These are phyloP conservation scores for Agelastica alni DNA, from an alignment of 2,888 invertebrate species.

Conservation along the genomic window DNA sequence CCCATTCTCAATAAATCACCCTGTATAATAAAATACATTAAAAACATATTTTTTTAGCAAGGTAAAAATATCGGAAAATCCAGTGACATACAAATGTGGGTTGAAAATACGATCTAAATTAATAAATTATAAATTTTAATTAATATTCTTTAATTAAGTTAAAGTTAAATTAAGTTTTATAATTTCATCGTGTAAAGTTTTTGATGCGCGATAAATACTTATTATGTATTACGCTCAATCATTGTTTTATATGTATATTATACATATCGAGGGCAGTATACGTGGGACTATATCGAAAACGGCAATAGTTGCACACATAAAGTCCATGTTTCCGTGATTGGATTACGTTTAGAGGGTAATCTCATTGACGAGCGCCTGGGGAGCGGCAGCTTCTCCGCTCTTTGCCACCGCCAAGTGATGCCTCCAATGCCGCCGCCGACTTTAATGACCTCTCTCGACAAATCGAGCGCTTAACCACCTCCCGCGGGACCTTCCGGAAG, in stretches of 20 bases:
- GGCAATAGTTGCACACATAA: constrained; percentile 27
- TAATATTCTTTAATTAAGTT: too few species aligned
- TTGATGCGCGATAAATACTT: too few species aligned
- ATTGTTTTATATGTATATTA: not conserved
- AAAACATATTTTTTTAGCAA: too few species aligned
- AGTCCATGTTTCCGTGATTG: constrained; percentile 60
- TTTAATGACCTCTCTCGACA: constrained; percentile 60
- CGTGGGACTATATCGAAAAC: constrained; percentile 9
- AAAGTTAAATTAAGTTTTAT: too few species aligned
- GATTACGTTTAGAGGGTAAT: constrained; percentile 66
- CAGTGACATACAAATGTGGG: too few species aligned
- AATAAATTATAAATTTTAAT: too few species aligned
- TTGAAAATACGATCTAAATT: too few species aligned
- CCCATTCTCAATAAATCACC: too few species aligned
- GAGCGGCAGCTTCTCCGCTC: constrained; percentile 46
- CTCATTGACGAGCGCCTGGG: constrained; percentile 67
- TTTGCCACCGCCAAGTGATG: constrained; percentile 32
- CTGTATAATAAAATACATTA: too few species aligned
- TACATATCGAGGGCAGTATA: not conserved
- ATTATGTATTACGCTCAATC: too few species aligned
- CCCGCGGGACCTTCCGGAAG: constrained; percentile 36
- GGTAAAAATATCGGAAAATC: too few species aligned
- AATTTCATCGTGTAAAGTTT: too few species aligned
- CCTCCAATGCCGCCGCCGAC: constrained; percentile 40
- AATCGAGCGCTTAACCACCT: constrained; percentile 58